A percentile compares a stretch with the other conserved stretches of the same genome.
These are phyloP conservation scores for Silurus aristotelis DNA, from an alignment of 2,797 vertebrate species.

Conservation along the genomic window DNA sequence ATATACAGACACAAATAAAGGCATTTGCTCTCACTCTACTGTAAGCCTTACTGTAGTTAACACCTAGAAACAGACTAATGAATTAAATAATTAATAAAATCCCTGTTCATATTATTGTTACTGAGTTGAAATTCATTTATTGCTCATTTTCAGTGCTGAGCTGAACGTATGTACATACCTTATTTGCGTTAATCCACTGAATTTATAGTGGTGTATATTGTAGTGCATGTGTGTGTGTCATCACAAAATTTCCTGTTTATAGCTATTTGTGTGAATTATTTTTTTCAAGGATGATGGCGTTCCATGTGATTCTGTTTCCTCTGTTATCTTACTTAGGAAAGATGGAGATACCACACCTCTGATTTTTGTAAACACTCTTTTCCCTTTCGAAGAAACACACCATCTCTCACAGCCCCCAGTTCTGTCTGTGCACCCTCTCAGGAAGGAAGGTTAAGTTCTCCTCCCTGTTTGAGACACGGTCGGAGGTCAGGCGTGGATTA, in stretches of 20 bases:
- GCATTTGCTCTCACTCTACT: not conserved
- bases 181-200: not conserved
- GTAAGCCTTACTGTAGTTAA: not conserved
- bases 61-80: not conserved
- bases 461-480: constrained; percentile 59
- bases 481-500: constrained; percentile 22
- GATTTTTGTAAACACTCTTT: constrained; percentile 62
- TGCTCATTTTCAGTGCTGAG: too few species aligned
- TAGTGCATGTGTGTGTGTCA: not conserved
- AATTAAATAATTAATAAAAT: not conserved
- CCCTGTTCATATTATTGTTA: not conserved
- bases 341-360: constrained; percentile 46
- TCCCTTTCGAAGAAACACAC: constrained; percentile 19
- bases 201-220: too few species aligned
- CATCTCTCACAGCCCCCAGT: constrained; percentile 41
- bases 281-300: not conserved
- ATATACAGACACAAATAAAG: constrained; percentile 1
- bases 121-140: too few species aligned
- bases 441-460: constrained; percentile 66
- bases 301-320: not conserved
- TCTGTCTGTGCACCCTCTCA: constrained; percentile 20
- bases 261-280: not conserved
- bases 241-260: not conserved
- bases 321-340: constrained; percentile 15
- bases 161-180: not conserved